Evolutionary conservation across 2,797 vertebrate genomes (phyloP).

Genomic region (Lycodopsis pacificus): DNA sequence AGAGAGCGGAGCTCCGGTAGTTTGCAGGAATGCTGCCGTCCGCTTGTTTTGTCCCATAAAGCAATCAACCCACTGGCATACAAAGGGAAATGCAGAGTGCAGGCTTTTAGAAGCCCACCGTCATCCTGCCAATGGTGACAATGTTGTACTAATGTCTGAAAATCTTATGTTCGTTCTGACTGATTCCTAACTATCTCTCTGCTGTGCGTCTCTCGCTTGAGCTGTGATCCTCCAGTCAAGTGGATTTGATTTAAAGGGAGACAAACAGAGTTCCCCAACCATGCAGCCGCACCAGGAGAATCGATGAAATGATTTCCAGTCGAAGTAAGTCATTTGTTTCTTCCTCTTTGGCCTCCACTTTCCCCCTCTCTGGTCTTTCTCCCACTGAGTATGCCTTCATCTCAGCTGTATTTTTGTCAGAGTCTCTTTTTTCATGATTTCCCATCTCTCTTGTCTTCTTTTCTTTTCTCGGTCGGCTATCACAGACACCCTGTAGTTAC

Average conservation of each 20-base stretch:
- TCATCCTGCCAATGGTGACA: neutral
- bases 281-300: constrained; percentile 3
- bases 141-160: neutral
- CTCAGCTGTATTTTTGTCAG: neutral
- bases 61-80: too few species aligned
- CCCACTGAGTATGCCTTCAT: neutral
- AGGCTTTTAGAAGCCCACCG: too few species aligned
- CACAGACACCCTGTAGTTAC: neutral
- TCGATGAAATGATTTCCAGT: constrained; percentile 18
- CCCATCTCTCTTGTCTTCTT: neutral
- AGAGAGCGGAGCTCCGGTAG: neutral
- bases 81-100: neutral
- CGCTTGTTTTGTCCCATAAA: constrained; percentile 3
- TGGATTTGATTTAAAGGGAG: neutral
- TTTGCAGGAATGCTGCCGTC: neutral
- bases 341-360: neutral
- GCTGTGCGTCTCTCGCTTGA: neutral
- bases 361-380: neutral
- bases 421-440: neutral
- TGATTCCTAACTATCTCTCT: neutral
- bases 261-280: constrained; percentile 18
- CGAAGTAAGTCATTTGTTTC: neutral
- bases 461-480: neutral
- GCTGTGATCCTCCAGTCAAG: neutral
- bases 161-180: neutral